These are phyloP conservation scores for Diachasmimorpha longicaudata DNA, from an alignment of 1,140 invertebrate genomes.

Conservation along the genomic window DNA sequence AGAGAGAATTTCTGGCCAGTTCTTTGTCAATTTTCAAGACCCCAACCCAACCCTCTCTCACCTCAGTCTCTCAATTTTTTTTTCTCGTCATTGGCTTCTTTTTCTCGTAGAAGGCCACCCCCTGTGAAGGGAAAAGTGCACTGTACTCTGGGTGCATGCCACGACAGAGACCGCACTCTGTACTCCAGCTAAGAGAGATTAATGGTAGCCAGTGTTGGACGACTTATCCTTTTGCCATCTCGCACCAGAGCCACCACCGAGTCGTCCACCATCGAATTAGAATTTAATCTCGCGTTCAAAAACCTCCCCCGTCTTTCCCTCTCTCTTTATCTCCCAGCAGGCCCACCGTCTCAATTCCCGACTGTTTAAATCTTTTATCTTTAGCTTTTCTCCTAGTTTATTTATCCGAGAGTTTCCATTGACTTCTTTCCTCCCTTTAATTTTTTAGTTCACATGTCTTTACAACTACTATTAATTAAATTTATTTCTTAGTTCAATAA, in stretches of 20 bases:
- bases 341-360: not conserved
- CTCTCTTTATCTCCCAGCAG: too few relatives aligned
- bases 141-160: not conserved
- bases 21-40: conserved; percentile 34
- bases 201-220: conserved; percentile 13
- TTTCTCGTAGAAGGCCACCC: not conserved
- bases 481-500: too few relatives aligned
- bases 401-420: not conserved
- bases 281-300: conserved; percentile 23
- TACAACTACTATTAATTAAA: too few relatives aligned
- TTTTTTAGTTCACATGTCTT: not conserved
- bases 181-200: conserved; percentile 27
- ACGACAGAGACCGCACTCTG: conserved; percentile 9
- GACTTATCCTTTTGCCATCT: conserved; percentile 5
- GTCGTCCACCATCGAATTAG: conserved; percentile 26
- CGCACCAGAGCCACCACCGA: not conserved
- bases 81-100: not conserved
- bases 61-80: not conserved
- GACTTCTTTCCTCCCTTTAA: not conserved
- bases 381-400: not conserved
- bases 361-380: not conserved
- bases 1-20: not conserved
- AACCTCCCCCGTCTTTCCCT: not conserved
- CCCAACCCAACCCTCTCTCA: not conserved
- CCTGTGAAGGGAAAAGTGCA: not conserved